Conservation (phyloP, 2,888 invertebrate genomes). For the Norana najaformis region DNA sequence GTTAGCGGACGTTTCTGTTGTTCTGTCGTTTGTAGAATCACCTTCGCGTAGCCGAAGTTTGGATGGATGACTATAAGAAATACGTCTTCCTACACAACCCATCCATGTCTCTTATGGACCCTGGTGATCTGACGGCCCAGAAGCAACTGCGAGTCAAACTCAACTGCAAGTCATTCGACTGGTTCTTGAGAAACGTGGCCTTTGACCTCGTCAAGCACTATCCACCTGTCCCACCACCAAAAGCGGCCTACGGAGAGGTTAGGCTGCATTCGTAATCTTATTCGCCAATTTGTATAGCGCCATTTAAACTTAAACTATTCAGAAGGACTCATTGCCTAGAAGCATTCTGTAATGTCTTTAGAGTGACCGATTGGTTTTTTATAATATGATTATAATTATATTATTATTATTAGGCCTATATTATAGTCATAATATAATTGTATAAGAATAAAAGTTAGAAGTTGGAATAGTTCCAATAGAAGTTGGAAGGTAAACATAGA, state of each 20-base stretch:
- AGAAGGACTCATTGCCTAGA: no score
- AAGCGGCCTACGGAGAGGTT: slow-evolving; percentile 80
- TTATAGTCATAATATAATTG: no score
- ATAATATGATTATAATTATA: no score
- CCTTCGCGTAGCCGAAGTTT: slow-evolving; percentile 88
- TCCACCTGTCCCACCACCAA: slow-evolving; percentile 82
- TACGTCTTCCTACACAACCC: slow-evolving; percentile 80
- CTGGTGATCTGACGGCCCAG: slow-evolving; percentile 81
- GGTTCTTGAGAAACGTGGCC: slow-evolving; percentile 90
- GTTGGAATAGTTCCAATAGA: no score
- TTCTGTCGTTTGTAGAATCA: slow-evolving; percentile 73
- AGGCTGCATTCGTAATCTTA: slow-evolving; percentile 45
- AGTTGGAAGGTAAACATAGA: no score
- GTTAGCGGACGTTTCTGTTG: background rate
- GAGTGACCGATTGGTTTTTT: no score
- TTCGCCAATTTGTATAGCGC: background rate
- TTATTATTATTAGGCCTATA: no score
- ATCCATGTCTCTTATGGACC: slow-evolving; percentile 74
- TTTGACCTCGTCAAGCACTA: slow-evolving; percentile 84
- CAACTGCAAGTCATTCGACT: slow-evolving; percentile 86
- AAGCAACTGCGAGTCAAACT: slow-evolving; percentile 74
- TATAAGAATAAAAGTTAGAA: no score
- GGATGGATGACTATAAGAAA: slow-evolving; percentile 97
- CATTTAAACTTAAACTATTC: no score
- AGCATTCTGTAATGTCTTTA: no score